phyloP scores from a whole-genome alignment of 64 coral and sea anemone genomes.

The Hydrozoanthus tunicans region DNA sequence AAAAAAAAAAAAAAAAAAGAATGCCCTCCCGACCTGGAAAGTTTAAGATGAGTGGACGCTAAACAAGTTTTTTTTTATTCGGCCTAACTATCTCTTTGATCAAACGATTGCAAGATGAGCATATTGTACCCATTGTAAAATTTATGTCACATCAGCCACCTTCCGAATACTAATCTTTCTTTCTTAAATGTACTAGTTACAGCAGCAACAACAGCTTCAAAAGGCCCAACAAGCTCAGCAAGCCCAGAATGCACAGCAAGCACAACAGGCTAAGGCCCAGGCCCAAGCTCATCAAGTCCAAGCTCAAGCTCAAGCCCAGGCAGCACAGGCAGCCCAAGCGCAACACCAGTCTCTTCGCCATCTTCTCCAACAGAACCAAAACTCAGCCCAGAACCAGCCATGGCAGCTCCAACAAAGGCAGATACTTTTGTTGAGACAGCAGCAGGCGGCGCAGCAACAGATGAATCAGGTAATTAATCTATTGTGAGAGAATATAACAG shows the following conservation, averaged over 20 bases:
- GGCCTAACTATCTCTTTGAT: too few species aligned
- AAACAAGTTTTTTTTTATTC: too few species aligned
- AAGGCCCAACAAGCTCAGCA: constrained; percentile 21
- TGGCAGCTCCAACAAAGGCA: constrained; percentile 34
- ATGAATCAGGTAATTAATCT: constrained; percentile 18
- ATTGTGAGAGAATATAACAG: not conserved
- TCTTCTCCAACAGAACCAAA: constrained; percentile 45
- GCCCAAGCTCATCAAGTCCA: constrained; percentile 55
- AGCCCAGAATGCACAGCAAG: constrained; percentile 49
- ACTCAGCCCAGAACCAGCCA: constrained; percentile 18
- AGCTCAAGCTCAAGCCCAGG: constrained; percentile 57
- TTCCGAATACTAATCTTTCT: too few species aligned
- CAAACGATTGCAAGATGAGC: too few species aligned
- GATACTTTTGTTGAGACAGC: not conserved
- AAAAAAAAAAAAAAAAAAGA: too few species aligned
- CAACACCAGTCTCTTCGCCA: constrained; percentile 38
- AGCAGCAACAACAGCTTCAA: constrained; percentile 42
- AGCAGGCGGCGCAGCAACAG: constrained; percentile 20
- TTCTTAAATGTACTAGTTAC: not conserved
- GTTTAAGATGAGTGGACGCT: too few species aligned
- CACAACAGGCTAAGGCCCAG: constrained; percentile 41
- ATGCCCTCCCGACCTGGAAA: too few species aligned
- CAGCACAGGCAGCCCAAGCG: constrained; percentile 42
- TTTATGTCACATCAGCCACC: too few species aligned
- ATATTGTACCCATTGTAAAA: not conserved